Evolutionary conservation across 2,797 vertebrate genomes (phyloP).

Genomic region (Sternarchorhynchus goeldii): DNA sequence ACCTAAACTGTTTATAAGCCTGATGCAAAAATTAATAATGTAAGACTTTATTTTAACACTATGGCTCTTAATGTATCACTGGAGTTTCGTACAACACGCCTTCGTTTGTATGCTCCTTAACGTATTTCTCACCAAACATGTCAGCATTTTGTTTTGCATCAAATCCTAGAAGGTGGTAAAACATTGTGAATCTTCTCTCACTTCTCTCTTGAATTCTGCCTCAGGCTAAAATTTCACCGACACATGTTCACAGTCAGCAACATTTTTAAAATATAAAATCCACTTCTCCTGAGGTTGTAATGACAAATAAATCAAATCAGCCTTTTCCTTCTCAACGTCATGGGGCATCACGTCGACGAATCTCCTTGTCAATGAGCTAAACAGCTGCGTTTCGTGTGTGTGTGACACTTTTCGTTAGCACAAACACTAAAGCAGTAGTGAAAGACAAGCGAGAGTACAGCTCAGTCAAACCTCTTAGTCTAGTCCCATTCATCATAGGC

Average conservation of each 20-base stretch:
- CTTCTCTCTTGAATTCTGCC: not conserved
- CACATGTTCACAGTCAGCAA: not conserved
- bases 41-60: no score
- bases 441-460: constrained; percentile 76
- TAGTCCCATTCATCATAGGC: constrained; percentile 85
- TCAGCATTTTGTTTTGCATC: no score
- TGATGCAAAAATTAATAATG: no score
- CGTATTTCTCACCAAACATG: no score
- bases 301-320: constrained; percentile 63
- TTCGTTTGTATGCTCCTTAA: no score
- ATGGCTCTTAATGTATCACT: no score
- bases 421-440: constrained; percentile 78
- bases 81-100: no score
- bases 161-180: no score
- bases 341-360: constrained; percentile 68
- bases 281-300: constrained; percentile 63
- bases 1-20: no score
- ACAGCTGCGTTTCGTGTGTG: constrained; percentile 80
- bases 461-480: constrained; percentile 60
- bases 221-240: constrained; percentile 19
- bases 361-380: constrained; percentile 66
- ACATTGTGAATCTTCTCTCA: no score
- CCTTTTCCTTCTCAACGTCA: constrained; percentile 61
- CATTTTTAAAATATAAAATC: constrained; percentile 10
- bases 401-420: constrained; percentile 84